Evolutionary conservation across 2,888 invertebrate species (phyloP).

Genomic region (Tinea semifulvella): DNA sequence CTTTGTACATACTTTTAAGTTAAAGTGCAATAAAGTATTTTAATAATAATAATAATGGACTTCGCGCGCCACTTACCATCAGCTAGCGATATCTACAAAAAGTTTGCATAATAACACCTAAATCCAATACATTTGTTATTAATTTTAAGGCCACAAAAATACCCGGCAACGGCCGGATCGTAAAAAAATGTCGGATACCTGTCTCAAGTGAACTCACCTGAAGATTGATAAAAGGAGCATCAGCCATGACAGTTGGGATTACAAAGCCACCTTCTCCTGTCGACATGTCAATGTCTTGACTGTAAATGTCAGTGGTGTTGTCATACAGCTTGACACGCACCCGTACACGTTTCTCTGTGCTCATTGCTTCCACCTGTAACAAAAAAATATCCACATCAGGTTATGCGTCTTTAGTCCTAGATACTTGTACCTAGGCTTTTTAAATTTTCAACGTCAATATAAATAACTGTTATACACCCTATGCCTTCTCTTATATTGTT

Average conservation of each 20-base stretch:
- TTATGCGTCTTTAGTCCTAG: too few relatives aligned
- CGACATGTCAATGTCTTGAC: conserved; percentile 75
- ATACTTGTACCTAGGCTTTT: too few relatives aligned
- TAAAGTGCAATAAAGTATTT: too few relatives aligned
- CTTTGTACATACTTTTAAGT: too few relatives aligned
- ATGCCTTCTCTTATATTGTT: too few relatives aligned
- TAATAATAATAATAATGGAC: too few relatives aligned
- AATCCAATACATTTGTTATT: not conserved
- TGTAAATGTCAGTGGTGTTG: conserved; percentile 73
- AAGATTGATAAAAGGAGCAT: conserved; percentile 70
- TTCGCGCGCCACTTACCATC: too few relatives aligned
- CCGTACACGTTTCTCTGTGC: conserved; percentile 71
- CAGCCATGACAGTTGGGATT: conserved; percentile 74
- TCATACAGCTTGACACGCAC: conserved; percentile 74
- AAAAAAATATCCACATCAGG: too few relatives aligned
- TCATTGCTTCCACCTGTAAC: conserved; percentile 72
- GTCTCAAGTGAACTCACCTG: conserved; percentile 60
- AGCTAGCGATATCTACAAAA: too few relatives aligned
- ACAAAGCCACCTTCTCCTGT: conserved; percentile 73
- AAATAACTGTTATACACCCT: too few relatives aligned
- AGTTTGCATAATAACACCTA: not conserved
- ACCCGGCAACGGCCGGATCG: not conserved
- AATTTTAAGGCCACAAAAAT: not conserved
- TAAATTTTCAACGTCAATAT: too few relatives aligned
- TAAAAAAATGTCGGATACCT: conserved; percentile 4